A percentile compares a stretch with the other conserved stretches of the same genome.
phyloP scores from a whole-genome alignment of 2,888 invertebrate genomes.

The Muscina levida region DNA sequence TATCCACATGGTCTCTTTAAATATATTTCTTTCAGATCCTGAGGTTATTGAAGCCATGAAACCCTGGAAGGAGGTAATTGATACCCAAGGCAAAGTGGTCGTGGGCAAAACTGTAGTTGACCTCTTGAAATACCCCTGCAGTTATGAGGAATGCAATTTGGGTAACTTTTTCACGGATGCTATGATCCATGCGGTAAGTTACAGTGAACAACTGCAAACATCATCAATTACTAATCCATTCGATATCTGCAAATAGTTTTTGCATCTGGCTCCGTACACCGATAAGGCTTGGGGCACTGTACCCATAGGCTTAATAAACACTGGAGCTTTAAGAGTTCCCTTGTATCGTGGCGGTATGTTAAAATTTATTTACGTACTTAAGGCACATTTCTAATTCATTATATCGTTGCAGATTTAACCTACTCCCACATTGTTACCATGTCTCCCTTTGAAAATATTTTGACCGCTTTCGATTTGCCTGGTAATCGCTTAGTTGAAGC shows the following conservation, averaged over 20 bases:
- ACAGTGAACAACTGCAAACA: neutral
- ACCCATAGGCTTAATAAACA: conserved; percentile 85
- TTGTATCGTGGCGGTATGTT: conserved; percentile 84
- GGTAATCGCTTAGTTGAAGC: conserved; percentile 85
- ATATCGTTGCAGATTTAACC: conserved; percentile 83
- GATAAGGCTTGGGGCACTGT: conserved; percentile 84
- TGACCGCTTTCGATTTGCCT: conserved; percentile 86
- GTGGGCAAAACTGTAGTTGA: conserved; percentile 83
- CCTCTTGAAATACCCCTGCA: conserved; percentile 82
- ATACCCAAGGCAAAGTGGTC: conserved; percentile 81
- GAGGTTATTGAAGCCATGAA: conserved; percentile 82
- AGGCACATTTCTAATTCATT: no score
- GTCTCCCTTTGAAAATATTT: conserved; percentile 88
- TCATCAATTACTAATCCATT: no score
- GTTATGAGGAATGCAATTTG: conserved; percentile 85
- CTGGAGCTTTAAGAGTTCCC: conserved; percentile 86
- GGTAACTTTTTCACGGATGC: conserved; percentile 88
- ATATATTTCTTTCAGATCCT: conserved; percentile 80
- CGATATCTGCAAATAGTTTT: conserved; percentile 72
- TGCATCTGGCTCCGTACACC: conserved; percentile 74
- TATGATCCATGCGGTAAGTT: conserved; percentile 83
- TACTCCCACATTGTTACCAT: conserved; percentile 85
- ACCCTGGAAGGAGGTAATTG: conserved; percentile 83
- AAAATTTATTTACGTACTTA: neutral
- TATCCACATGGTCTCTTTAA: no score